A percentile compares a stretch with the other conserved stretches of the same genome.
These are phyloP conservation scores for Artibeus lituratus DNA, from an alignment of 2,797 vertebrate genomes.

Conservation along the genomic window DNA sequence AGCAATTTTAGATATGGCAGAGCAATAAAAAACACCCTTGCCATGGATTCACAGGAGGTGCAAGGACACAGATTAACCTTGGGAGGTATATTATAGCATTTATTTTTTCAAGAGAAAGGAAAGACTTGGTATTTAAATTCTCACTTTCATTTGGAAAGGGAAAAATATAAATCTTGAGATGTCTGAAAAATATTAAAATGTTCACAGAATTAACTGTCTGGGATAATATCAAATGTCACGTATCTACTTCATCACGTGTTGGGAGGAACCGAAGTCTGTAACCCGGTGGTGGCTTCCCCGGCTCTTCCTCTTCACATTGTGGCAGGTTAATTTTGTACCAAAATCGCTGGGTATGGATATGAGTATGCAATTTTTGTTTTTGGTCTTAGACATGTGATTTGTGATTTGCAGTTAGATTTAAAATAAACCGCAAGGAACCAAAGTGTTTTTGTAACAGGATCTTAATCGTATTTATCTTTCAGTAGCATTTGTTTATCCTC, in stretches of 20 bases:
- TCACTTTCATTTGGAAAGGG: conserved; percentile 55
- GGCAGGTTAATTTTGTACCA: conserved; percentile 32
- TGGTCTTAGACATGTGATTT: background rate
- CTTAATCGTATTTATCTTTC: conserved; percentile 31
- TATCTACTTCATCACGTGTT: conserved; percentile 62
- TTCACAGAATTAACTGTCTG: conserved; percentile 62
- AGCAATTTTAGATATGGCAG: conserved; percentile 82
- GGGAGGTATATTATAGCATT: conserved; percentile 79
- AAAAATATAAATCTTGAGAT: conserved; percentile 71
- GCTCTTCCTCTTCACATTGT: background rate
- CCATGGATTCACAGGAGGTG: conserved; percentile 77
- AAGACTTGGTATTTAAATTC: conserved; percentile 78
- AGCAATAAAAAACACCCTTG: conserved; percentile 82
- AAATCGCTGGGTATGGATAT: conserved; percentile 1
- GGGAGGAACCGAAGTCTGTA: conserved; percentile 49
- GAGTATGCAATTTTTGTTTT: conserved; percentile 29
- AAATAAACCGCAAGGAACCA: conserved; percentile 9
- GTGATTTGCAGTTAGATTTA: conserved; percentile 36
- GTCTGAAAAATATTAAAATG: conserved; percentile 72
- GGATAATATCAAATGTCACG: conserved; percentile 71
- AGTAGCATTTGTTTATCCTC: background rate
- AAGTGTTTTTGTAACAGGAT: conserved; percentile 9
- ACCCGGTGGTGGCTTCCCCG: background rate
- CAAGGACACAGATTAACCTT: conserved; percentile 84
- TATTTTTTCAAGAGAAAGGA: conserved; percentile 73